Evolutionary conservation across 2,888 invertebrate species (phyloP), one percentile per base, ranked within the genome.

Genomic region (Eupsilia transversa): DNA sequence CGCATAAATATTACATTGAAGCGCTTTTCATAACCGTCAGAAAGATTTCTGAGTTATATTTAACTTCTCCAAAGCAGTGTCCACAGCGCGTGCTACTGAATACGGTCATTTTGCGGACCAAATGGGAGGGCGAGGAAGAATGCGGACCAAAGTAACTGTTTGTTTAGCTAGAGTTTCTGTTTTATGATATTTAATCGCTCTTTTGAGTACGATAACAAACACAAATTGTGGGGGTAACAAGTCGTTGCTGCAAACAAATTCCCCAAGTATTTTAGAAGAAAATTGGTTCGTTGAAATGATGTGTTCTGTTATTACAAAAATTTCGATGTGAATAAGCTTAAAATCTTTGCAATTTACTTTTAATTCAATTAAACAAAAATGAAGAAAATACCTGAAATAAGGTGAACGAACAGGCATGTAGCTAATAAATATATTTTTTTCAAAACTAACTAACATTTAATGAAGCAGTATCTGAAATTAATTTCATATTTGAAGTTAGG

Each of bases 51-150:
- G 63, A 69, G 66, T 72, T 66, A 75, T 73, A 77, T 82, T 82
- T 70, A 82, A 79, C 71, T 73, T 76, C 10, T 52, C 64, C 30
- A 63, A 79, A 70, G 70, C 70, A 66, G 60, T 72, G 73, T 74
- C 73, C 74, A 69, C 66, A 69, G 66, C 71, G 74, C 49, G 66
- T 70, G 77, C 83, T 84, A 88, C 85, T 89, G 87, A 87, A 90
- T 88, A 85, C 85, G 70, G 87, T 80, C 84, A 90, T 90, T 91
- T 91, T 82, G 80, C 75, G 73, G 79, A 81, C 87, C 68, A 87
- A 81, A 88, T 87, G 83, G 72, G 71, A 88, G 80, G 83, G 83
- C 80, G 73, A 79, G 78, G 85, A 90, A 88, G 85, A 89, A 90
- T 83, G 84, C 85, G 74, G 80, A 74, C 64, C 65, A 65, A 82